Evolutionary conservation across 2,888 invertebrate genomes (phyloP).

Genomic region (Atherix ibis): DNA sequence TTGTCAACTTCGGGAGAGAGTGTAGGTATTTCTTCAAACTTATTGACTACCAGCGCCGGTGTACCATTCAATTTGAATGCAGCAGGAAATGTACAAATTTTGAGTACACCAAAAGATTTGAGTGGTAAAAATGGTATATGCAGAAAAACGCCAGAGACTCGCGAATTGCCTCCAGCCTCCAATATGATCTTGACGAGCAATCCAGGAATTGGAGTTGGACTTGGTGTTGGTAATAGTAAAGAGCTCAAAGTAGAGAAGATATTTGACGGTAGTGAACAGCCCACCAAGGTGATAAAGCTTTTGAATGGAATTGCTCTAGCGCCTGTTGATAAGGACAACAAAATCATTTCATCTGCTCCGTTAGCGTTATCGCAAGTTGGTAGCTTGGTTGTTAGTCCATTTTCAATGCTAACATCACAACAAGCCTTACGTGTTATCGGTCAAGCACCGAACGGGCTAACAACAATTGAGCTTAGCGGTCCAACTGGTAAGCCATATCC

Average conservation of each 20-base stretch:
- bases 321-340: slow-evolving; percentile 16
- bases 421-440: slow-evolving; percentile 17
- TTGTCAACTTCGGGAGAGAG: slow-evolving; percentile 7
- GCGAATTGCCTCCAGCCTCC: slow-evolving; percentile 4
- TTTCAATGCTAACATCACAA: slow-evolving; percentile 13
- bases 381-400: slow-evolving; percentile 36
- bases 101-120: slow-evolving; percentile 9
- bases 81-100: slow-evolving; percentile 8
- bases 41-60: slow-evolving; percentile 6
- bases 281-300: slow-evolving; percentile 20
- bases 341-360: slow-evolving; percentile 13
- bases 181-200: slow-evolving; percentile 6
- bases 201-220: no score
- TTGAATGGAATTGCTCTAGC: slow-evolving; percentile 17
- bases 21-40: slow-evolving; percentile 3
- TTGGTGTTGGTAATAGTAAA: slow-evolving; percentile 3
- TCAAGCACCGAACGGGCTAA: slow-evolving; percentile 14
- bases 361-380: slow-evolving; percentile 21
- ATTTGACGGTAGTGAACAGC: slow-evolving; percentile 2
- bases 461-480: slow-evolving; percentile 18
- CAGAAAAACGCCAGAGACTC: slow-evolving; percentile 6
- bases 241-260: slow-evolving; percentile 11
- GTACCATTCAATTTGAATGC: slow-evolving; percentile 10
- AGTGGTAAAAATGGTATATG: slow-evolving; percentile 11
- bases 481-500: slow-evolving; percentile 7